Percentiles rank a stretch among this genome's conserved stretches.
Evolutionary conservation across 2,113 vertebrate genomes (phyloP).

Genomic region (Silurus meridionalis): DNA sequence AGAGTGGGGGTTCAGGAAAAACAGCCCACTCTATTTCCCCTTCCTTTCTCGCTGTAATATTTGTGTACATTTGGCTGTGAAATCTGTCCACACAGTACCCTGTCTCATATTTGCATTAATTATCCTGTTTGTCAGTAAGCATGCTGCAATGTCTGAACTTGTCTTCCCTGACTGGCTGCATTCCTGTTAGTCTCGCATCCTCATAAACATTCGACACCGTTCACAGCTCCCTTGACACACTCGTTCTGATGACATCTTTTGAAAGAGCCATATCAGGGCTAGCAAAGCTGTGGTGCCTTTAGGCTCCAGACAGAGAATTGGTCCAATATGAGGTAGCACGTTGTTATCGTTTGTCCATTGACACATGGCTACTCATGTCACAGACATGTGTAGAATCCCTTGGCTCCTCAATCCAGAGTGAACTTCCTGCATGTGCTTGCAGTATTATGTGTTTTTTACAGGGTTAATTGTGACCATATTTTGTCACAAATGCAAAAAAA

Average conservation of each 20-base stretch:
- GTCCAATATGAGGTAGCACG: constrained; percentile 20
- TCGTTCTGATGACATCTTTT: constrained; percentile 3
- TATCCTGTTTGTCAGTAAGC: constrained; percentile 32
- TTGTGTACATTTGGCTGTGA: constrained; percentile 22
- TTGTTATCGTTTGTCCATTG: constrained; percentile 12
- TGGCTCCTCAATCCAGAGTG: neutral
- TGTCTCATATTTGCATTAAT: constrained; percentile 46
- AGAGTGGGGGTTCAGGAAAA: constrained; percentile 33
- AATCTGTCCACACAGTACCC: constrained; percentile 28
- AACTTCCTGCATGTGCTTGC: neutral
- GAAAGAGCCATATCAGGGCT: constrained; percentile 21
- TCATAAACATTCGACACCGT: neutral
- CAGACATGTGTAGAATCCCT: neutral
- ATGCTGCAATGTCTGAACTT: constrained; percentile 23
- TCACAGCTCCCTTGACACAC: neutral
- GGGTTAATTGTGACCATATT: neutral
- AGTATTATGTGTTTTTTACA: neutral
- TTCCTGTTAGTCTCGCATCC: neutral
- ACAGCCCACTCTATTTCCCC: constrained; percentile 13
- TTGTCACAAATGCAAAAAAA: neutral
- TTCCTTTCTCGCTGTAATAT: neutral
- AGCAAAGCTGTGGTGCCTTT: constrained; percentile 17
- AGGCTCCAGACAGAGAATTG: constrained; percentile 18
- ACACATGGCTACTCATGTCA: constrained; percentile 1
- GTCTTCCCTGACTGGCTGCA: constrained; percentile 12